Evolutionary conservation across 2,797 vertebrate genomes (phyloP).

Genomic region (Anguilla megastoma): DNA sequence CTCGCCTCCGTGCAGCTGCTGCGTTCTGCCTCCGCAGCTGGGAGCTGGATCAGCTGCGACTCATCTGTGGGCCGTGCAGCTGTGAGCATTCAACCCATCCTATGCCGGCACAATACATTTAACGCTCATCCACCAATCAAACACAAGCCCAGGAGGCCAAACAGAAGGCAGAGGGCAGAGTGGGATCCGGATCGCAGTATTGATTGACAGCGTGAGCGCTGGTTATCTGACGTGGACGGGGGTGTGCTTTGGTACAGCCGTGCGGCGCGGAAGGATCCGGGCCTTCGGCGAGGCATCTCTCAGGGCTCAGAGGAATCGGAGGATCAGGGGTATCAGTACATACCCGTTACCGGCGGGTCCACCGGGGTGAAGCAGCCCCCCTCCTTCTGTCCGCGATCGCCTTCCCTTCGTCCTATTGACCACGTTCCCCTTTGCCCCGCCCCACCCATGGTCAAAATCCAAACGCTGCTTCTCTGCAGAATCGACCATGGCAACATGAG

Average conservation of each 20-base stretch:
- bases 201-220: neutral
- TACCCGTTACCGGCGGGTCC: slow-evolving; percentile 7
- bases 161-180: neutral
- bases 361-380: neutral
- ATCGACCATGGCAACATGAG: neutral
- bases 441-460: neutral
- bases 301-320: slow-evolving; percentile 5
- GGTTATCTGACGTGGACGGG: neutral
- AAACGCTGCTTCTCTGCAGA: neutral
- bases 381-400: neutral
- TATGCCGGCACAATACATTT: neutral
- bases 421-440: neutral
- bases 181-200: neutral
- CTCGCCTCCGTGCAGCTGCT: neutral
- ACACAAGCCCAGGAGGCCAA: neutral
- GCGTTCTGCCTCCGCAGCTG: neutral
- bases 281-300: neutral
- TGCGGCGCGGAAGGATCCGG: slow-evolving; percentile 9
- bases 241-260: slow-evolving; percentile 8
- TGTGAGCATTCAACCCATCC: neutral
- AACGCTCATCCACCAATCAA: neutral
- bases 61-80: neutral
- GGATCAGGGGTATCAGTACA: slow-evolving; percentile 41
- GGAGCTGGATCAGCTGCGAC: neutral
- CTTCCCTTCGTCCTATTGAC: neutral